Base-by-base conservation (phyloP, 2,113 vertebrate species). In the Brachirus orientalis region DNA sequence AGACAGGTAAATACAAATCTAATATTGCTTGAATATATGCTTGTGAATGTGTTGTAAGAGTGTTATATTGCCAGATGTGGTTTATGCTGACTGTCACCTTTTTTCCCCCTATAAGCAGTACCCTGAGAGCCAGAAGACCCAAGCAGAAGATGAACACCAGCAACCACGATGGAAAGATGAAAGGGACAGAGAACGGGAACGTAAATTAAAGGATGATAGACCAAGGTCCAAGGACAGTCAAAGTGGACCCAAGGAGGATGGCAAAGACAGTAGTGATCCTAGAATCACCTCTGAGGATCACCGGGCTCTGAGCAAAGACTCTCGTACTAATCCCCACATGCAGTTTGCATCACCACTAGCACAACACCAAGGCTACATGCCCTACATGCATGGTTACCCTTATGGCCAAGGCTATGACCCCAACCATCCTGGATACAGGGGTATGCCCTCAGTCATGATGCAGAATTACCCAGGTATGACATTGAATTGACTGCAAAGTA, bases 371-470 rank as follows among this genome's bases (percentile, higher is more conserved):
- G 94, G 97, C 64, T 99, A 98, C 92, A 95, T 99, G 91, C 96
- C 96, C 71, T 99, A 99, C 88, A 97, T 99, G 96, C 97, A 98
- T 11, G 95, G 97, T 83, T 99, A 99, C 89, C 95, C 97, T 63
- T 99, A 99, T 77, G 95, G 96, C 89, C 97, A 98, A 90, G 94
- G 96, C 2, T 99, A 98, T 5, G 98, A 99, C 90, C 95, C 98
- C 86, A 96, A 79, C 93, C 97, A 99, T 82, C 96, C 98, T 75
- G 97, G 97, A 87, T 99, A 96, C 90, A 94, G 98, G 50, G 94
- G 95, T 72, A 94, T 99, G 95, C 95, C 98, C 46, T 94, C 98
- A 0, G 96, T 99, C 88, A 98, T 99, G 98, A 99, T 99, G 98
- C 98, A 97, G 89, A 99, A 96, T 79, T 99, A 98, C 89, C 95